Base-by-base conservation (phyloP, 2,113 vertebrate genomes). In the Triplophysa tibetana region DNA sequence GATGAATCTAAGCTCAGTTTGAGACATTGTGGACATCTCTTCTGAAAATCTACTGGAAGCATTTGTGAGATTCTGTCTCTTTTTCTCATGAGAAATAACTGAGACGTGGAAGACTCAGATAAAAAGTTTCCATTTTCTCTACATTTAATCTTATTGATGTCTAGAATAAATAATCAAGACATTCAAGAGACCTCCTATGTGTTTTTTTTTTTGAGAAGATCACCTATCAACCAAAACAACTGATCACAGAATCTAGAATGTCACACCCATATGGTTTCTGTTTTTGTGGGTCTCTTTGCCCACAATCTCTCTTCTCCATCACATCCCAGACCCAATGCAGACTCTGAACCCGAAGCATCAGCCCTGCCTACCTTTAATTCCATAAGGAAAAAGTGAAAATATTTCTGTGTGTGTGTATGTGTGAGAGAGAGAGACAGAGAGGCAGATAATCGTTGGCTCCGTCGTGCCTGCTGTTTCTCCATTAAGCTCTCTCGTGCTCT, bases 401-500 rank as follows among this genome's bases (percentile, higher is more conserved):
- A 16, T 19, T 19, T 4, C 21, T 48, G 48, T 50, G 61, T 56
- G 54, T 45, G 48, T 4, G 29, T 24, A 13, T 14, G 14, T 21
- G 61, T 66, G 26, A 33, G 33, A 38, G 33, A 38, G 26, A 33
- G 33, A 38, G 33, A 38, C 33, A 0, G 54, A 38, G 65, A 24
- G 16, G 45, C 24, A 70, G 19, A 43, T 69, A 41, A 83, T 78
- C 66, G 61, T 64, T 29, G 83, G 81, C 85, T 84, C 70, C 77
- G 43, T 64, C 48, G 16, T 38, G 77, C 80, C 77, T 77, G 65
- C 70, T 60, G 24, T 79, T 24, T 29, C 68, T 41, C 41, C n/a
- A 48, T 52, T n/a, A 14, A 75, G 26, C 61, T 66, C 45, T 50
- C 69, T 75, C 68, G 26, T 62, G 70, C 23, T 61, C 67, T 79